Conservation (phyloP, 2,888 invertebrate species). For the Unio pictorum region DNA sequence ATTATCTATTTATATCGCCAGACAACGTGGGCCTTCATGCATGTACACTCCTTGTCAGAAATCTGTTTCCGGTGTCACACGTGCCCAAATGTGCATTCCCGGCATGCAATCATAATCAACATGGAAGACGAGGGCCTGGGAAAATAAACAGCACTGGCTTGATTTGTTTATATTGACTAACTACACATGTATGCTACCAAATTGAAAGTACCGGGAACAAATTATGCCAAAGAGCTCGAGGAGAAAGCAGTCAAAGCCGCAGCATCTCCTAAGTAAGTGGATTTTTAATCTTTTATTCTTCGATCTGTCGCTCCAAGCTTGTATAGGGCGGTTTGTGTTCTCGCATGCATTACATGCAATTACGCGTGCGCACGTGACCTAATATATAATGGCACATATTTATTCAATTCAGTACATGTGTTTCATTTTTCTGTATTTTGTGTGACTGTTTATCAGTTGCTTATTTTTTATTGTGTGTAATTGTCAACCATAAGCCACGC, state of each 20-base stretch:
- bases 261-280: slow-evolving; percentile 55
- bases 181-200: slow-evolving; percentile 42
- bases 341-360: slow-evolving; percentile 57
- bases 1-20: too few relatives aligned
- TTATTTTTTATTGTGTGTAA: too few relatives aligned
- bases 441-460: too few relatives aligned
- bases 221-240: slow-evolving; percentile 56
- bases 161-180: slow-evolving; percentile 45
- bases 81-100: slow-evolving; percentile 32
- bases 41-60: too few relatives aligned
- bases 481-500: not conserved
- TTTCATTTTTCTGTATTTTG: not conserved
- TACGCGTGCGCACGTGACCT: slow-evolving; percentile 61
- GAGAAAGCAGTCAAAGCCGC: slow-evolving; percentile 62
- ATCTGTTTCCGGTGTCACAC: too few relatives aligned
- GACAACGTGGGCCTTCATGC: too few relatives aligned
- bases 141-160: slow-evolving; percentile 48
- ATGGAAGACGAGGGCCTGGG: slow-evolving; percentile 56
- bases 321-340: slow-evolving; percentile 46
- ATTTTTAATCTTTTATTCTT: slow-evolving; percentile 11
- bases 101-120: slow-evolving; percentile 50
- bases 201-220: slow-evolving; percentile 25
- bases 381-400: not conserved
- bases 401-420: not conserved
- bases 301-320: slow-evolving; percentile 4